Evolutionary conservation across 1,140 invertebrate species (phyloP).

Genomic region (Triops cancriformis): DNA sequence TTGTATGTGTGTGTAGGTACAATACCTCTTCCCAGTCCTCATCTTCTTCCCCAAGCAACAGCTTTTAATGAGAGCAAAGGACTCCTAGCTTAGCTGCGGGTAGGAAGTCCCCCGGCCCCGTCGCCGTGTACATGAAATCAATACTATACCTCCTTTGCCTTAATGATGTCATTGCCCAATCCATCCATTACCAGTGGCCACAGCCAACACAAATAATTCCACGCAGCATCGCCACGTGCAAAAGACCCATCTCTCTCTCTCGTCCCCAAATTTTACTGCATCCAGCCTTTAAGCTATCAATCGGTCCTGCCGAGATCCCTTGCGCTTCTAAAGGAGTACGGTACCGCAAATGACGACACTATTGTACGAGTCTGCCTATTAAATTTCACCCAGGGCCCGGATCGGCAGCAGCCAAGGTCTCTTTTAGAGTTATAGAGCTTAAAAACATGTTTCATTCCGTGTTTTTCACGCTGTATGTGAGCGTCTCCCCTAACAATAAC

Average conservation of each 20-base stretch:
- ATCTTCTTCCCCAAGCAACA: neutral
- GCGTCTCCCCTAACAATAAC: neutral
- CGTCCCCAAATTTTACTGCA: too few species aligned
- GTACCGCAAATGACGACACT: too few species aligned
- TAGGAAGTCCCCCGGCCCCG: neutral
- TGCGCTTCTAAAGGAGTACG: too few species aligned
- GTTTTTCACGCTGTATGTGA: neutral
- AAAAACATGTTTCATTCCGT: neutral
- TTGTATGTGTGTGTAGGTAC: neutral
- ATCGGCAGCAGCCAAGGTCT: too few species aligned
- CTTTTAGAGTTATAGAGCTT: too few species aligned
- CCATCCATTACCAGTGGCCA: neutral
- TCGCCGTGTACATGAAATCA: neutral
- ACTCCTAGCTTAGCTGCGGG: too few species aligned
- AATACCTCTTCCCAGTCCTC: neutral
- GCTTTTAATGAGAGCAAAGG: neutral
- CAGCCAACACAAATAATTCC: neutral
- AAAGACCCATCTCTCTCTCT: neutral
- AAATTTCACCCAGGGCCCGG: too few species aligned
- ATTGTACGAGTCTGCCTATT: too few species aligned
- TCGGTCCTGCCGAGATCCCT: too few species aligned
- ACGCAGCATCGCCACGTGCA: neutral
- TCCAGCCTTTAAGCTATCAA: too few species aligned
- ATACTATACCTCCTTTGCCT: neutral
- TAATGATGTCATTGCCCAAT: constrained; percentile 14